phyloP scores from a whole-genome alignment of 2,113 vertebrate species.

The Mustelus asterias region DNA sequence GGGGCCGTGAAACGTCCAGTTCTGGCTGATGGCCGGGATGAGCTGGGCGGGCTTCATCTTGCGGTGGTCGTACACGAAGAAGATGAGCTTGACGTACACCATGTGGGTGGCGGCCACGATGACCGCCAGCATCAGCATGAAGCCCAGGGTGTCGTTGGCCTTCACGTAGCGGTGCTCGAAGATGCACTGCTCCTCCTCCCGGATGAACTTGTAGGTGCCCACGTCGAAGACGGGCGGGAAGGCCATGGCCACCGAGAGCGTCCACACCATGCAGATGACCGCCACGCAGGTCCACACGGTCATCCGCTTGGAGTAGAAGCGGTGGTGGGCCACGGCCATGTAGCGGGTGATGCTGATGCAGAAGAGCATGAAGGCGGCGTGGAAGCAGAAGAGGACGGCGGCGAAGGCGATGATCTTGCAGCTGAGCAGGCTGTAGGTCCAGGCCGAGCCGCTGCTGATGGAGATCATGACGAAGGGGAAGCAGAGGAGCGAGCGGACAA shows the following conservation, averaged over 20 bases:
- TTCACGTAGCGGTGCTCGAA: constrained; percentile 91
- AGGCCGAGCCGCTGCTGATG: constrained; percentile 67
- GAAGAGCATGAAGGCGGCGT: constrained; percentile 88
- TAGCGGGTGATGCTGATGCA: constrained; percentile 90
- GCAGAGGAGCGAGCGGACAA: constrained; percentile 80
- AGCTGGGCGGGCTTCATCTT: constrained; percentile 95
- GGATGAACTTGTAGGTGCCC: constrained; percentile 83
- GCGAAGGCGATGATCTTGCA: constrained; percentile 88
- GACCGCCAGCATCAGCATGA: constrained; percentile 85
- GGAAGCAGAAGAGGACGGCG: constrained; percentile 90
- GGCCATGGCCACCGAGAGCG: constrained; percentile 87
- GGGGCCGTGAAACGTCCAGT: constrained; percentile 94
- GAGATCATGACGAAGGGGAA: constrained; percentile 91
- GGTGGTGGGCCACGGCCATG: constrained; percentile 93
- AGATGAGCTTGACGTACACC: constrained; percentile 87
- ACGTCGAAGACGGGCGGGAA: constrained; percentile 88
- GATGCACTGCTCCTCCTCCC: constrained; percentile 85
- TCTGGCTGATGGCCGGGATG: constrained; percentile 91
- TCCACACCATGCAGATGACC: constrained; percentile 89
- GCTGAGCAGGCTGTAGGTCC: constrained; percentile 73
- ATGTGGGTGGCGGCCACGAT: constrained; percentile 80
- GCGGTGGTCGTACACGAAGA: constrained; percentile 90
- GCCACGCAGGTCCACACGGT: constrained; percentile 84
- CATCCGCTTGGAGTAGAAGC: constrained; percentile 90
- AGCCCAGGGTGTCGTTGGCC: constrained; percentile 86